Base-by-base conservation (phyloP, 2,888 invertebrate genomes). In the Chalcis sispes region DNA sequence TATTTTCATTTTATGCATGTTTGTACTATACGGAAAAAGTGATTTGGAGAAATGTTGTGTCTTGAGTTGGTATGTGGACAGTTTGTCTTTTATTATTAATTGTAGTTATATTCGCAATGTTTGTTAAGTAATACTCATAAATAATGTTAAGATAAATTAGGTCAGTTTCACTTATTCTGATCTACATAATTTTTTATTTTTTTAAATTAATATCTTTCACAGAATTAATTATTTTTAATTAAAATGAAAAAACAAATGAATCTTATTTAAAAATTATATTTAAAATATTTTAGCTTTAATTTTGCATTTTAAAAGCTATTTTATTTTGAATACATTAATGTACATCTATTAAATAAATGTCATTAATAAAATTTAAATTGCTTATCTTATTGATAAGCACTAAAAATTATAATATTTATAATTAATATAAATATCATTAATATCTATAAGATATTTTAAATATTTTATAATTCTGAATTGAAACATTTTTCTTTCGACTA, bases 11-110 rank as follows among this genome's bases (percentile, higher is more conserved):
- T 66, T 1, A 66, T 50, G 50, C 50, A 70, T 52, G 27, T 65
- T 65, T 72, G 52, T 73, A 61, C 32, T 58, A 59, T 65, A 20
- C 50, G 65, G 40, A 56, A 40, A 50, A 50, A 73, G 27, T 52
- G 36, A 73, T 50, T 72, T 65, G 27, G 66, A 52, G 20, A 73
- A 61, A 66, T 52, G 42, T 69, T 59, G 18, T 48, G n/a, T 61
- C 58, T 72, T 73, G 7, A 40, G 2, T 65, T 36, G 20, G 25
- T 72, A 66, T 66, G 29, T 2, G 18, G 13, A 46, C 40, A 66
- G 1, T 52, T 61, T 23, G 52, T n/a, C 36, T 65, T 20, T 65
- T 66, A 18, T 56, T 18, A 32, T 10, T 5, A 46, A 46, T 25
- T 59, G 50, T 36, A 70, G 58, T 48, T 66, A 27, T n/a, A 40